A percentile compares a stretch with the other conserved stretches of the same genome.
These are phyloP conservation scores for Neomonachus schauinslandi DNA, from an alignment of 2,113 vertebrate species.

Conservation along the genomic window DNA sequence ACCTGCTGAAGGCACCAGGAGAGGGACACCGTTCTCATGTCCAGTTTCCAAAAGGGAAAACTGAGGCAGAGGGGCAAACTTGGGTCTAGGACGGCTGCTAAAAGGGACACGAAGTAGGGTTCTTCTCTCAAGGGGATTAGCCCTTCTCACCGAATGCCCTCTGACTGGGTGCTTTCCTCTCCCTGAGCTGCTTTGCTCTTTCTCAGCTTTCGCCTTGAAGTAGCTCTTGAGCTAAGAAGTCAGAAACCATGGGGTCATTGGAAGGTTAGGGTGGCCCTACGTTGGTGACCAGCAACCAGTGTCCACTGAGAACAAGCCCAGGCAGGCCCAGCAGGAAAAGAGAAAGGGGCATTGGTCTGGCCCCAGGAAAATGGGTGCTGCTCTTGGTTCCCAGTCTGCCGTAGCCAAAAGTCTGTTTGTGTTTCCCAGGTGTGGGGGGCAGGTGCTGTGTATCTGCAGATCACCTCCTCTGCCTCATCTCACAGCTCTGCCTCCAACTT, in stretches of 20 bases:
- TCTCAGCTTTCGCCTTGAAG: not conserved
- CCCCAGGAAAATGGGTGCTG: not conserved
- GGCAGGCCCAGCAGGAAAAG: not conserved
- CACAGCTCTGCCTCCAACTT: not conserved
- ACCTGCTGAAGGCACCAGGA: not conserved
- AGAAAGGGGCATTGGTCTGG: not conserved
- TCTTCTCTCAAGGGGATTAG: not conserved
- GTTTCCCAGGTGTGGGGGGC: conserved; percentile 26
- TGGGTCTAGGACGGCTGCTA: not conserved
- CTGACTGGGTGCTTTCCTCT: not conserved
- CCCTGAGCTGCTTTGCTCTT: not conserved
- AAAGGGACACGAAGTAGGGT: not conserved
- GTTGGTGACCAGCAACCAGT: not conserved
- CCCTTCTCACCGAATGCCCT: not conserved
- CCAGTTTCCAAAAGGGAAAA: conserved; percentile 17
- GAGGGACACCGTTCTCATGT: not conserved
- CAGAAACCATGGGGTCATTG: not conserved
- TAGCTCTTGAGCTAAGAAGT: not conserved
- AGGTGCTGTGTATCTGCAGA: not conserved
- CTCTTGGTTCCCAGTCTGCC: conserved; percentile 5
- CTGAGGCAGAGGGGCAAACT: not conserved
- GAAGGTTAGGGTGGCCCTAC: not conserved
- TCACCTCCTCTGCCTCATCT: not conserved
- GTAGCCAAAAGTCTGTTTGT: conserved; percentile 63
- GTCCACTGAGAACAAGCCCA: not conserved